Percentiles rank a stretch among this genome's conserved stretches.
These are phyloP conservation scores for Falco novaeseelandiae DNA, from an alignment of 2,797 vertebrate genomes.

Conservation along the genomic window DNA sequence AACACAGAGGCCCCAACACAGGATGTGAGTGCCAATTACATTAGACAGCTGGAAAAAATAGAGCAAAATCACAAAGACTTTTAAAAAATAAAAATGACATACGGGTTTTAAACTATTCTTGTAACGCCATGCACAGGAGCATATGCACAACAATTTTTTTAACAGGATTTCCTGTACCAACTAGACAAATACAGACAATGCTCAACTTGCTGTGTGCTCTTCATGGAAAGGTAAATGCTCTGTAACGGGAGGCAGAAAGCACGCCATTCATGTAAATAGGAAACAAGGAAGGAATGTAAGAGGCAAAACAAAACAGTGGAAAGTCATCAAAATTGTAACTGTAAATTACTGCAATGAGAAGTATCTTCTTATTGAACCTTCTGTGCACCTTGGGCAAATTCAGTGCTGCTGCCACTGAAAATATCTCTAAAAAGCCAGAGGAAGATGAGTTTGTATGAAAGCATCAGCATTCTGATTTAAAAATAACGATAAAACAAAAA, in stretches of 20 bases:
- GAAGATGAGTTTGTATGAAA: neutral
- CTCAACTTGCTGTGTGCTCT: neutral
- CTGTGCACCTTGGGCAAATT: neutral
- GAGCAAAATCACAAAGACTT: neutral
- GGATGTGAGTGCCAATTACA: slow-evolving; percentile 27
- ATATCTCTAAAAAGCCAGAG: neutral
- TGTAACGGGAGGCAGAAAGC: neutral
- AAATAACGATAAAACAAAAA: neutral
- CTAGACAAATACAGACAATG: neutral
- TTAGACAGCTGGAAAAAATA: slow-evolving; percentile 24
- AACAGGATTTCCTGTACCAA: neutral
- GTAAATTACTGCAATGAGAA: neutral
- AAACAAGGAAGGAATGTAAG: neutral
- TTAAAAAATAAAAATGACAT: neutral
- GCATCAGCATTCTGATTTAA: neutral
- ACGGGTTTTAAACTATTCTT: neutral
- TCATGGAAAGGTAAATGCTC: neutral
- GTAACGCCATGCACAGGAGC: neutral
- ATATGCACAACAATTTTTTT: neutral
- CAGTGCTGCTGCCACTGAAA: neutral
- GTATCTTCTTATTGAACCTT: neutral
- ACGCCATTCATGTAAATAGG: neutral
- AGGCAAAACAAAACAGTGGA: neutral
- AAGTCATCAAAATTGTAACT: neutral
- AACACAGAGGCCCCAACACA: slow-evolving; percentile 5